Conservation (phyloP, 64 coral and sea anemone genomes). For the Montipora sp. region DNA sequence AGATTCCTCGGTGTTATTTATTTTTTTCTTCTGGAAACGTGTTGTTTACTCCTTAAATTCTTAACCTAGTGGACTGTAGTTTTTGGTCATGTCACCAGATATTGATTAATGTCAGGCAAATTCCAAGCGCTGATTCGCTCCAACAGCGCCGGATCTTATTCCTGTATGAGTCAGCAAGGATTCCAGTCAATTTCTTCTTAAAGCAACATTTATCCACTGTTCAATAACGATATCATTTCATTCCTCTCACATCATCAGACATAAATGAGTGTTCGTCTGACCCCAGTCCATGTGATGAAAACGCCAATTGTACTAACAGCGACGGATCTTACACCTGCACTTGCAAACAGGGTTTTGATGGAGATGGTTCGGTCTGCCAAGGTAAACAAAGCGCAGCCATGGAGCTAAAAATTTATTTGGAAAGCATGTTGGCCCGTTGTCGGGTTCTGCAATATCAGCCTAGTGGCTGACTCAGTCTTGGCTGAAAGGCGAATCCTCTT, state of each 20-base stretch:
- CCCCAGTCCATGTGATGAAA: conserved; percentile 1
- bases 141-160: conserved; percentile 13
- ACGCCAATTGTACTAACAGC: conserved; percentile 1
- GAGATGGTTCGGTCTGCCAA: conserved; percentile 42
- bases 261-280: conserved; percentile 10
- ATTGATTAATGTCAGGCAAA: conserved; percentile 14
- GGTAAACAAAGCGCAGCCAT: conserved; percentile 1
- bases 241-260: not conserved
- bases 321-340: conserved; percentile 6
- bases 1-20: no score
- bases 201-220: no score
- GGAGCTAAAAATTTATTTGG: no score
- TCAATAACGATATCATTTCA: no score
- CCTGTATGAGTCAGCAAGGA: conserved; percentile 17
- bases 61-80: no score
- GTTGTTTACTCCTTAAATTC: no score
- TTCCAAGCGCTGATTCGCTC: not conserved
- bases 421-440: no score
- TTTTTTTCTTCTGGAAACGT: no score
- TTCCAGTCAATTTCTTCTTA: not conserved
- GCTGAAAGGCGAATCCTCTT: no score
- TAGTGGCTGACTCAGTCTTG: no score
- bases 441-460: no score
- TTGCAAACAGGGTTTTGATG: conserved; percentile 7
- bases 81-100: not conserved